Base-by-base conservation (phyloP, 1,140 invertebrate species). In the Gonioctena quinquepunctata region DNA sequence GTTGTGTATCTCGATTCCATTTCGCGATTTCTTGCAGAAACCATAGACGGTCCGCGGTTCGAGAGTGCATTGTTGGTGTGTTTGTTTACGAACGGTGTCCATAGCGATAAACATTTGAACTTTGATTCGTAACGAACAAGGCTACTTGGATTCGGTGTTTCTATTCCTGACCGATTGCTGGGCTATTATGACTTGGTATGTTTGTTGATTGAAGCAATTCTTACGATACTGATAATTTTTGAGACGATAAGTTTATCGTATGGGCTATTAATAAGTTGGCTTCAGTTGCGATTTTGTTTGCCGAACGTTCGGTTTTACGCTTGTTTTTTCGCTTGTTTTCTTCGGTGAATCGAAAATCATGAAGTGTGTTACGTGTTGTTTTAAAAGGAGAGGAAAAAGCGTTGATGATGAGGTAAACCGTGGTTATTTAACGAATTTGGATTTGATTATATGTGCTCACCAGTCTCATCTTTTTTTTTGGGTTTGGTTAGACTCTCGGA, bases 111-210 rank as follows among this genome's bases (percentile, higher is more conserved):
- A 54, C 52, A 18, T 1, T 6, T 54, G 52, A 54, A 54, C 52
- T 54, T 54, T 54, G 52, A 19, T 54, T 16, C 18, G 52, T 23
- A 13, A 54, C 33, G 33, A 7, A 6, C 18, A 54, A 23, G 52
- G 18, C 52, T 19, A 11, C 22, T 54, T 54, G 52, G 52, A 54
- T 54, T 42, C 16, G 33, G 33, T 42, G 33, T 8, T 42, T 54
- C 52, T 54, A 54, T 54, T 54, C 52, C 52, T 54, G 52, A n/a
- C 33, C 33, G 33, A 42, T 42, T 42, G 33, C 33, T n/a, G n/a
- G n/a, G n/a, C n/a, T 54, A 54, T 22, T 54, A 54, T 54, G 52
- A 54, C 52, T 54, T 54, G 52, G 52, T 54, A 54, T 54, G 52
- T 54, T 54, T 54, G n/a, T 54, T 54, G n/a, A 23, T 21, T 23